These are phyloP conservation scores for Tigriopus japonicus DNA, from an alignment of 1,140 invertebrate genomes.

Conservation along the genomic window DNA sequence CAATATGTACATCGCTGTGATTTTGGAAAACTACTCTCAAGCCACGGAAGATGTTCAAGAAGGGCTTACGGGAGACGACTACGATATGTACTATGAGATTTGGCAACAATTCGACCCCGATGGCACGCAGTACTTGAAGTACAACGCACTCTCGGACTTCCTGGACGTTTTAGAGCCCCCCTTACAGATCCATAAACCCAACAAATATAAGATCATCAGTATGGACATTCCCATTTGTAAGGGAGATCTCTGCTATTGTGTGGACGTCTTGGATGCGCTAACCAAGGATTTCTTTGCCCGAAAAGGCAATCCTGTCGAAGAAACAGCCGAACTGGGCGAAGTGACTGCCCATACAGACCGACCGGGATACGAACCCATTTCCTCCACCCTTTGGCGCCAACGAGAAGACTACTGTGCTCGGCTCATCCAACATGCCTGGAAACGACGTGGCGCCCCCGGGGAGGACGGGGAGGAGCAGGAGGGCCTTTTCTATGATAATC, in stretches of 20 bases:
- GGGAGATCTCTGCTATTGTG: constrained; percentile 87
- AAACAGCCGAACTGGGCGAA: constrained; percentile 69
- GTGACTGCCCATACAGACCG: constrained; percentile 46
- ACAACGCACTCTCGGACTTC: constrained; percentile 54
- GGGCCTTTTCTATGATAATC: not conserved
- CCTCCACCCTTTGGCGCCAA: constrained; percentile 79
- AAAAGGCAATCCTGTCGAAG: constrained; percentile 52
- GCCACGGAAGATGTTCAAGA: constrained; percentile 97
- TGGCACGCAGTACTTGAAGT: constrained; percentile 87
- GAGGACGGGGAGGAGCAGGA: not conserved
- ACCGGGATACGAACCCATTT: constrained; percentile 73
- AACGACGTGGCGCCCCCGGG: constrained; percentile 6
- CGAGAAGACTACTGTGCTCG: constrained; percentile 86
- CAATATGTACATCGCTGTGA: constrained; percentile 99
- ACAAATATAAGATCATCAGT: constrained; percentile 94
- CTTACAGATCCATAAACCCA: constrained; percentile 68
- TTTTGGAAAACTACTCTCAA: constrained; percentile 94
- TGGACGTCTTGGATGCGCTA: constrained; percentile 88
- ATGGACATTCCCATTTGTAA: constrained; percentile 98
- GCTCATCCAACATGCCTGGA: constrained; percentile 82
- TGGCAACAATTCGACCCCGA: constrained; percentile 97
- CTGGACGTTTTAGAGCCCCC: constrained; percentile 14
- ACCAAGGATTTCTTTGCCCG: constrained; percentile 74
- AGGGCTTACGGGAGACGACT: constrained; percentile 92
- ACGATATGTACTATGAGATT: constrained; percentile 99